Base-by-base conservation (phyloP, 2,113 vertebrate genomes). In the Pygathrix nemaeus region DNA sequence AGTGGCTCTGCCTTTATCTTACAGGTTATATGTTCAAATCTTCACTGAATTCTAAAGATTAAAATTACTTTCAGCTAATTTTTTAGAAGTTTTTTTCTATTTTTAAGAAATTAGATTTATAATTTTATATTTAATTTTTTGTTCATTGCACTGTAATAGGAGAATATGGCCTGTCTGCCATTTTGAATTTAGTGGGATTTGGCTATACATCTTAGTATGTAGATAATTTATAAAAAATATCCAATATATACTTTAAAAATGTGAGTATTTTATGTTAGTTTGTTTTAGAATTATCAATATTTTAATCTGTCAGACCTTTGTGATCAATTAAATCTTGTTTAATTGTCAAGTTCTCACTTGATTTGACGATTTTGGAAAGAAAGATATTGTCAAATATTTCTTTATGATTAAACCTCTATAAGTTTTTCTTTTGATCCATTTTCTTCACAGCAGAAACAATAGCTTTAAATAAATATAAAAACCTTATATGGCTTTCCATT, bases 321-420 rank as follows among this genome's bases (percentile, higher is more conserved):
- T 92, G 68, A 68, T 93, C 80, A 92, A 90, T 90, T 89, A 68
- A 55, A 84, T 84, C 27, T 94, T 94, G 7, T 57, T 55, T 90
- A 76, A 76, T 76, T 45, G 43, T 48, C 6, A 48, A 76, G 43
- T 48, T 59, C 13, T 2, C 23, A 75, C 48, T 88, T 91, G 35
- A 94, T 73, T 43, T 91, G 50, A 85, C 16, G 45, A n/a, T 68
- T 96, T 94, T 43, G 96, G 43, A 84, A 32, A 79, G 3, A 87
- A 88, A 86, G 50, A 1, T 78, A 68, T 85, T 85, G 79, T 82
- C 68, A 94, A 93, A 66, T 59, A 68, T 48, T 61, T 82, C 55
- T 94, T 92, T 57, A 84, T 68, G n/a, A 32, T 78, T 86, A 85
- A 94, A 86, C 10, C 17, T 88, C 43, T 81, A 81, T 64, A 4